Conservation (phyloP, 1,140 invertebrate genomes). For the Anadara kagoshimensis region DNA sequence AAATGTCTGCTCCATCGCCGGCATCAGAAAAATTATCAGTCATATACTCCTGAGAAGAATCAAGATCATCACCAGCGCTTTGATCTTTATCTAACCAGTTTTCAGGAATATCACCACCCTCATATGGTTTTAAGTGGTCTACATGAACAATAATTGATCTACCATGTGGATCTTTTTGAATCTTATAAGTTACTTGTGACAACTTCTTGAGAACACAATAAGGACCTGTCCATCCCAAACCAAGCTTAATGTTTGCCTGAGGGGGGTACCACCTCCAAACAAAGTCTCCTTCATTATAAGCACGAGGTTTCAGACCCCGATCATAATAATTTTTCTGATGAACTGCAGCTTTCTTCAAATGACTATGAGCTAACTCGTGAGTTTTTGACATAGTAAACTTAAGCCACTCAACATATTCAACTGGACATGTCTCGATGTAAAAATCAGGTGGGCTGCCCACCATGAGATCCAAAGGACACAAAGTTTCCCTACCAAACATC, state of each 20-base stretch:
- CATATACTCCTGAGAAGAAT: too few species aligned
- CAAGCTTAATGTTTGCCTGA: constrained; percentile 6
- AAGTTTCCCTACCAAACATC: constrained; percentile 41
- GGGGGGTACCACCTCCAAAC: constrained; percentile 45
- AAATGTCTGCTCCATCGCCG: too few species aligned
- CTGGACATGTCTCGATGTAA: constrained; percentile 16
- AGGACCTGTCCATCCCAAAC: constrained; percentile 29
- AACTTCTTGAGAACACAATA: constrained; percentile 12
- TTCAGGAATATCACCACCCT: constrained; percentile 4
- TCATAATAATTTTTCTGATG: constrained; percentile 45
- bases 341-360: constrained; percentile 3
- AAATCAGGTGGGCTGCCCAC: constrained; percentile 14
- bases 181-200: constrained; percentile 6
- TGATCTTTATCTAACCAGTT: not conserved
- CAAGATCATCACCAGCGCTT: too few species aligned
- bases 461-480: constrained; percentile 37
- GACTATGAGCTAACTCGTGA: constrained; percentile 7
- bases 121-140: constrained; percentile 43
- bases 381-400: constrained; percentile 5
- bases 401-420: constrained; percentile 42
- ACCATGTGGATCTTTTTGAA: constrained; percentile 10
- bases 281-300: constrained; percentile 25
- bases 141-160: constrained; percentile 37
- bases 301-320: constrained; percentile 34
- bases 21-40: too few species aligned